Conservation (phyloP, 1,140 invertebrate species). For the Lepidotrigona ventralis region DNA sequence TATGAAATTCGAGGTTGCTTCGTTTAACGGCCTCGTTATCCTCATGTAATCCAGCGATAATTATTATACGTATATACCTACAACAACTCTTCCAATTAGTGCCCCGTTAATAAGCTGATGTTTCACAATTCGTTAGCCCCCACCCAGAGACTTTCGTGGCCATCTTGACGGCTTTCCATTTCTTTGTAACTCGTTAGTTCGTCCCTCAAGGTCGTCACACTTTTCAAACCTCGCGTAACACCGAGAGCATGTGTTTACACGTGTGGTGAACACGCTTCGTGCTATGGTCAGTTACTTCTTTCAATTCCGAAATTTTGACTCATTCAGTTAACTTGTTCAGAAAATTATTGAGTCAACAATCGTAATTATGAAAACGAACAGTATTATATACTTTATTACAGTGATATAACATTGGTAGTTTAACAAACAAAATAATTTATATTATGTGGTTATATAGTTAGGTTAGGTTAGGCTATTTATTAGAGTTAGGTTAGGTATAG, state of each 20-base stretch:
- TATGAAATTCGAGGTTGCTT: not conserved
- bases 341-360: too few relatives aligned
- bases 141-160: conserved; percentile 44
- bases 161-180: conserved; percentile 52
- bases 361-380: too few relatives aligned
- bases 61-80: conserved; percentile 52
- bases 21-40: conserved; percentile 31
- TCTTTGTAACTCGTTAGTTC: conserved; percentile 55
- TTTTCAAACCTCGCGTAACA: conserved; percentile 24
- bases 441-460: too few relatives aligned
- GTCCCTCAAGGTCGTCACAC: conserved; percentile 55
- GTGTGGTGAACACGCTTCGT: not conserved
- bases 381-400: too few relatives aligned
- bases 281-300: not conserved
- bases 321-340: too few relatives aligned
- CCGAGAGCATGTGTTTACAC: not conserved
- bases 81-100: conserved; percentile 66
- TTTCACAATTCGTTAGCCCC: conserved; percentile 58
- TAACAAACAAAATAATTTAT: too few relatives aligned
- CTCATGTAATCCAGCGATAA: conserved; percentile 45
- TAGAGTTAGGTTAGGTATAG: too few relatives aligned
- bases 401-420: too few relatives aligned
- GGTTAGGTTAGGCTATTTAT: too few relatives aligned
- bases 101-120: conserved; percentile 59
- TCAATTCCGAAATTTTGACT: too few relatives aligned